These are phyloP conservation scores for Agrotis exclamationis DNA, from an alignment of 2,888 invertebrate genomes.

Conservation along the genomic window DNA sequence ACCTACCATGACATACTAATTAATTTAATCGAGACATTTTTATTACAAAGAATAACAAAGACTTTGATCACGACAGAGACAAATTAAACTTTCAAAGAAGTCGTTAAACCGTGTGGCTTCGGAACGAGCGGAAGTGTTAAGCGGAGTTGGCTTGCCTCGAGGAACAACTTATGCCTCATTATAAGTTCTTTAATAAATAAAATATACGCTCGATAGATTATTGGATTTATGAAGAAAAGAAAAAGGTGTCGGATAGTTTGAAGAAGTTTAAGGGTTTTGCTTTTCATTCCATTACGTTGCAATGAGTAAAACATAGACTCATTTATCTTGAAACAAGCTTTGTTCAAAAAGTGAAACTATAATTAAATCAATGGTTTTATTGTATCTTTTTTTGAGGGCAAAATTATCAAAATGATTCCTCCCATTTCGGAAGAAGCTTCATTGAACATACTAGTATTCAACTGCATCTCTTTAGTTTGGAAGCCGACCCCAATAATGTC, in stretches of 20 bases:
- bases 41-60: conserved; percentile 47
- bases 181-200: conserved; percentile 49
- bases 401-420: no score
- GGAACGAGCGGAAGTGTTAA: conserved; percentile 44
- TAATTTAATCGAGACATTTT: conserved; percentile 48
- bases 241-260: conserved; percentile 21
- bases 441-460: no score
- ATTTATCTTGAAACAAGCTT: not conserved
- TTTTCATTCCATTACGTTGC: not conserved
- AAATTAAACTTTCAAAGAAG: conserved; percentile 69
- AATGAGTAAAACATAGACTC: not conserved
- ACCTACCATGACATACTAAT: conserved; percentile 25
- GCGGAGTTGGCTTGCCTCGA: conserved; percentile 25
- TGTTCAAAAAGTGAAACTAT: no score
- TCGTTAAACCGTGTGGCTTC: conserved; percentile 53
- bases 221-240: conserved; percentile 31
- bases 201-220: conserved; percentile 14
- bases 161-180: conserved; percentile 40
- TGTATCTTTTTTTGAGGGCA: no score
- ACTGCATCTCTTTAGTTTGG: no score
- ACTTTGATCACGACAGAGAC: conserved; percentile 66
- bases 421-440: no score
- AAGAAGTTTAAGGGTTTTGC: not conserved
- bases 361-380: no score
- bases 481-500: no score